Percentiles rank a stretch among this genome's conserved stretches.
Evolutionary conservation across 2,113 vertebrate genomes (phyloP).

Genomic region (Hippocampus comes): DNA sequence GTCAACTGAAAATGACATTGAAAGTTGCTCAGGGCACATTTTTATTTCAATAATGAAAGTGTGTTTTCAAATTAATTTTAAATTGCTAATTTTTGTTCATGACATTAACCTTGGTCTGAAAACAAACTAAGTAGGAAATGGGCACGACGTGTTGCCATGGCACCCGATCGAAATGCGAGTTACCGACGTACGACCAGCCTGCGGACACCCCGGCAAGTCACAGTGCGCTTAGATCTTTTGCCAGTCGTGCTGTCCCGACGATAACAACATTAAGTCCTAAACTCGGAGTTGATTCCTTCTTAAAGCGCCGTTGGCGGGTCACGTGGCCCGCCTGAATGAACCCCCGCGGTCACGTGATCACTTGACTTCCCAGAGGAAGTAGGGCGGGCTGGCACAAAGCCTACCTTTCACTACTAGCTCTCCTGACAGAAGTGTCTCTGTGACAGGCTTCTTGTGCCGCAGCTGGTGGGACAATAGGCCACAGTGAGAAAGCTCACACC

Average conservation of each 20-base stretch:
- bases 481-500: constrained; percentile 62
- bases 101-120: no score
- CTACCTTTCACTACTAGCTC: constrained; percentile 55
- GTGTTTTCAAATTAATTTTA: no score
- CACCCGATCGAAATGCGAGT: background rate
- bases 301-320: background rate
- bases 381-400: constrained; percentile 49
- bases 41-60: no score
- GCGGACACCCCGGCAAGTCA: background rate
- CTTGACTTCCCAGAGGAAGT: constrained; percentile 57
- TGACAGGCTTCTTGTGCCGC: constrained; percentile 43
- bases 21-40: no score
- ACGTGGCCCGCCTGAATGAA: constrained; percentile 6
- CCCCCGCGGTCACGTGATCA: constrained; percentile 1
- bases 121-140: background rate
- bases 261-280: constrained; percentile 7
- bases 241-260: background rate
- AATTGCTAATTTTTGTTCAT: no score
- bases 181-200: background rate
- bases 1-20: no score
- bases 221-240: background rate
- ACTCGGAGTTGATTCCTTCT: background rate
- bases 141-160: background rate
- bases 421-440: constrained; percentile 64
- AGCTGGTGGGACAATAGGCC: constrained; percentile 64